A percentile compares a stretch with the other conserved stretches of the same genome.
Conservation (phyloP, 2,113 vertebrate species). For the Indicator indicator region DNA sequence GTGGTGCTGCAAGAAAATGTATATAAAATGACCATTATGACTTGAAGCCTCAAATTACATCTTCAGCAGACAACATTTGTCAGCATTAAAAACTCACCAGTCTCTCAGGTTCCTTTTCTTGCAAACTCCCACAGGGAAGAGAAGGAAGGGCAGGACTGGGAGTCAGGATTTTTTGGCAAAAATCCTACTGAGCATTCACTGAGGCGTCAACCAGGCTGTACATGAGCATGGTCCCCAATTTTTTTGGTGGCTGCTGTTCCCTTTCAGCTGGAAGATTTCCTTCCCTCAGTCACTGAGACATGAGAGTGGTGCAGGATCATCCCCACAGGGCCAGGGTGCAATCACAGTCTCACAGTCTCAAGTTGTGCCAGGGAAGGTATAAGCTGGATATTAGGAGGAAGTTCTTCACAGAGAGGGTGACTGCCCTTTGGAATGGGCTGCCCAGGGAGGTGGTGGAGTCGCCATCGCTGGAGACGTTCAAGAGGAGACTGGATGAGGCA, state of each 20-base stretch:
- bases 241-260: neutral
- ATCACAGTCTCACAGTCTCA: neutral
- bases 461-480: too few species aligned
- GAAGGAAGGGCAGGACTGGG: neutral
- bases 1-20: neutral
- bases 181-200: neutral
- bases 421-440: too few species aligned
- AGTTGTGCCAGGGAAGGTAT: too few species aligned
- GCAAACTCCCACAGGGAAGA: neutral
- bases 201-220: neutral
- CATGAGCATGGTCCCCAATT: accelerated
- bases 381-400: too few species aligned
- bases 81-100: constrained; percentile 2
- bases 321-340: neutral
- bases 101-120: neutral
- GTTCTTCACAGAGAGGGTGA: too few species aligned
- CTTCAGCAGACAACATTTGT: constrained; percentile 1
- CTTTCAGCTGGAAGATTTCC: neutral
- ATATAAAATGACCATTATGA: neutral
- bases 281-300: accelerated
- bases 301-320: too few species aligned
- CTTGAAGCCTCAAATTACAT: neutral
- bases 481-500: too few species aligned
- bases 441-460: too few species aligned
- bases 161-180: neutral